Evolutionary conservation across 1,140 invertebrate genomes (phyloP).

Genomic region (Ceratosolen solmsi): DNA sequence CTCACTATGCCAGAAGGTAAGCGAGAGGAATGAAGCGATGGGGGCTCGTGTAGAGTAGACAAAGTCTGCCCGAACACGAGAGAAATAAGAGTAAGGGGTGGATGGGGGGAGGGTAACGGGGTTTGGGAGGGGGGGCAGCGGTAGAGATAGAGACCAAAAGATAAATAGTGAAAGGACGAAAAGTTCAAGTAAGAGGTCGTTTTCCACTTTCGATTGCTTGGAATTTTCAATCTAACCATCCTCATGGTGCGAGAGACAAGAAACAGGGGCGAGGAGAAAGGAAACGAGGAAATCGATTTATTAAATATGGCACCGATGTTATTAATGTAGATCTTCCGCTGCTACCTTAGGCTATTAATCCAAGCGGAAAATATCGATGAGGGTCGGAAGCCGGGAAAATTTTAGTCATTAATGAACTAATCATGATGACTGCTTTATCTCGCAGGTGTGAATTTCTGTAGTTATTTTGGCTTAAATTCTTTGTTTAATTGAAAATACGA

Average conservation of each 20-base stretch:
- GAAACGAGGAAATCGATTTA: conserved; percentile 21
- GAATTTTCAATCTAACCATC: conserved; percentile 39
- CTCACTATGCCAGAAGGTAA: background rate
- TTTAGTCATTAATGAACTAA: conserved; percentile 12
- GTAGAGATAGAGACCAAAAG: background rate
- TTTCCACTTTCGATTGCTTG: background rate
- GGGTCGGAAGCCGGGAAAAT: conserved; percentile 10
- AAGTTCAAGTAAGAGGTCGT: background rate
- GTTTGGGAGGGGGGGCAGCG: background rate
- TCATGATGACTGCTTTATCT: background rate
- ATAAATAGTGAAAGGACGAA: background rate
- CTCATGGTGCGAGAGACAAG: background rate
- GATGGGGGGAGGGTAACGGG: background rate
- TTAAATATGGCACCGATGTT: conserved; percentile 20
- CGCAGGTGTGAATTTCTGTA: background rate
- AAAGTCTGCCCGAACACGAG: background rate
- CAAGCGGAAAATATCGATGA: conserved; percentile 23
- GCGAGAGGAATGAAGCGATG: background rate
- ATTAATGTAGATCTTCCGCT: conserved; percentile 16
- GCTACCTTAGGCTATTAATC: background rate
- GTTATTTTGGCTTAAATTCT: background rate
- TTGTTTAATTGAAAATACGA: no score
- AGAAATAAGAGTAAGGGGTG: background rate
- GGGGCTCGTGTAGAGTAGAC: no score
- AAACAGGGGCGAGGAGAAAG: background rate